Evolutionary conservation across 2,113 vertebrate species (phyloP).

Genomic region (Beaufortia kweichowensis): DNA sequence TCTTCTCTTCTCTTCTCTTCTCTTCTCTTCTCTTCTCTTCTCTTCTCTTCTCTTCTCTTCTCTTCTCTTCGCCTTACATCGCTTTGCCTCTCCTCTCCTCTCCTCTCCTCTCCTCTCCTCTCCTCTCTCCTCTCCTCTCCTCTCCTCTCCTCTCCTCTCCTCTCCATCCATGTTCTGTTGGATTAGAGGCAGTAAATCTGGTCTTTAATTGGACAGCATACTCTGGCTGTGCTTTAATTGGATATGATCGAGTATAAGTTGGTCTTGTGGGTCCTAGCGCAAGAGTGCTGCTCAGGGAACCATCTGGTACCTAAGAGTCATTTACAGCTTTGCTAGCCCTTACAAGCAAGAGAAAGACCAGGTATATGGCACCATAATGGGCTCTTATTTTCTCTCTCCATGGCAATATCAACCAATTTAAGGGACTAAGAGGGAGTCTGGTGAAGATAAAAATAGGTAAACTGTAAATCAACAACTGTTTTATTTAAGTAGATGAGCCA

Average conservation of each 20-base stretch:
- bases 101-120: constrained; percentile 5
- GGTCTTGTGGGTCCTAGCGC: constrained; percentile 60
- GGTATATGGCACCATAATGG: not conserved
- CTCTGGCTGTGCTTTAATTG: constrained; percentile 73
- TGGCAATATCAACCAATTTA: not conserved
- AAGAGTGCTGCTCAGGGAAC: constrained; percentile 59
- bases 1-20: too few relatives aligned
- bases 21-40: too few relatives aligned
- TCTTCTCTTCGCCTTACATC: too few relatives aligned
- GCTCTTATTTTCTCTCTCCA: not conserved
- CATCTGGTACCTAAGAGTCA: constrained; percentile 68
- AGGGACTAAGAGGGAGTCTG: not conserved
- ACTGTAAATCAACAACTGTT: too few relatives aligned
- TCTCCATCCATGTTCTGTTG: constrained; percentile 46
- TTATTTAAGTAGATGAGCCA: too few relatives aligned
- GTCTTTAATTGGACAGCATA: constrained; percentile 70
- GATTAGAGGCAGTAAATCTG: constrained; percentile 73
- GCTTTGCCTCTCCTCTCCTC: not conserved
- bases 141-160: not conserved
- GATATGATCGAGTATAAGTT: constrained; percentile 64
- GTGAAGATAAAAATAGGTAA: not conserved
- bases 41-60: too few relatives aligned
- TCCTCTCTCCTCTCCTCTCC: not conserved
- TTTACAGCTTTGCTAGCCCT: not conserved
- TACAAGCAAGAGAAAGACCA: not conserved